Evolutionary conservation across 2,113 vertebrate species (phyloP).

Genomic region (Strix aluco): DNA sequence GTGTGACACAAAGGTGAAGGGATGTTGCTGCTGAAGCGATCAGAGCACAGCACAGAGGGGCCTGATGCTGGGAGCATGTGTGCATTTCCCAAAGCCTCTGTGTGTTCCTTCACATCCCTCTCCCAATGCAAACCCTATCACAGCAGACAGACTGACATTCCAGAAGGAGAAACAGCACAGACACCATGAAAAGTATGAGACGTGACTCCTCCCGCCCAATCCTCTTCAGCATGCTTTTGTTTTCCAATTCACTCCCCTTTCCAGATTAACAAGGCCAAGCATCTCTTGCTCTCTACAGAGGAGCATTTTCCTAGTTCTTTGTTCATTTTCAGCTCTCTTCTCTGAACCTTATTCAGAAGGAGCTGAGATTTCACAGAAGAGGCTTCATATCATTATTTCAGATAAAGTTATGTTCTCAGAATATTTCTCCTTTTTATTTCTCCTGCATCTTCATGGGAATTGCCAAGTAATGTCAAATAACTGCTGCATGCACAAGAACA

Average conservation of each 20-base stretch:
- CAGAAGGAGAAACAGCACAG: background rate
- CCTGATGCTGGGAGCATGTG: background rate
- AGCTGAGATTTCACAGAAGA: background rate
- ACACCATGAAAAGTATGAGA: too few relatives aligned
- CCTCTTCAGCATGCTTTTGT: background rate
- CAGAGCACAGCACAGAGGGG: too few relatives aligned
- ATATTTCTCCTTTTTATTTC: background rate
- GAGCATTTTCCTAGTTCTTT: background rate
- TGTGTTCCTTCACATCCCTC: background rate
- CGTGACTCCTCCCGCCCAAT: too few relatives aligned
- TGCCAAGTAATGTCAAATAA: background rate
- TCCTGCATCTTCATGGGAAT: background rate
- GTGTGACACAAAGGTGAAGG: background rate
- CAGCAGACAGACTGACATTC: background rate
- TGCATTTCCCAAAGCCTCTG: background rate
- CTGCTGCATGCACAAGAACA: background rate
- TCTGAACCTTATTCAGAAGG: background rate
- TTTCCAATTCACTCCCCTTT: background rate
- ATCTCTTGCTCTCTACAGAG: fast-evolving
- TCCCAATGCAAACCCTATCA: background rate
- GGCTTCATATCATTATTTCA: background rate
- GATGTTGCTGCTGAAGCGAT: background rate
- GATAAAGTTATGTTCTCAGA: background rate
- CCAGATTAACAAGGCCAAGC: background rate
- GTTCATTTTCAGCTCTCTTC: background rate